These are phyloP conservation scores for Copidosoma aretas DNA, from an alignment of 2,888 invertebrate species.

Conservation along the genomic window DNA sequence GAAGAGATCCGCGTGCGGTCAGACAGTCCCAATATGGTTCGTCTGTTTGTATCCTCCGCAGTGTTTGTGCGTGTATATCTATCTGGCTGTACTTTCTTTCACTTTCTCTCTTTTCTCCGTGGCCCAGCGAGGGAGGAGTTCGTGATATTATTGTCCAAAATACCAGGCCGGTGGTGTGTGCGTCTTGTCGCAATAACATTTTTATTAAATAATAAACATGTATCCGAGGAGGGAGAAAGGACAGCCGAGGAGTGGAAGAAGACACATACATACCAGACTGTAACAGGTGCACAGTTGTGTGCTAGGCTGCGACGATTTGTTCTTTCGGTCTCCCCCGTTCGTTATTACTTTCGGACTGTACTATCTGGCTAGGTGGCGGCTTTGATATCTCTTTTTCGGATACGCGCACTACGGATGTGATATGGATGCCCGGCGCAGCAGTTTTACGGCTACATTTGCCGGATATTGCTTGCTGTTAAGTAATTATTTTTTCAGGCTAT, in stretches of 20 bases:
- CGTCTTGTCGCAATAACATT: conserved; percentile 51
- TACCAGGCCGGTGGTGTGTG: conserved; percentile 15
- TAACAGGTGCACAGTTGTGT: background rate
- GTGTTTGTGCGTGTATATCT: background rate
- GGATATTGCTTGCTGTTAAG: conserved; percentile 20
- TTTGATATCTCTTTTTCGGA: conserved; percentile 36
- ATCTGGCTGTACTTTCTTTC: background rate
- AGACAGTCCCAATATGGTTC: conserved; percentile 51
- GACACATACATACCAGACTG: conserved; percentile 11
- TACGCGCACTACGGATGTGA: background rate
- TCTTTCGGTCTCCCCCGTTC: conserved; percentile 14
- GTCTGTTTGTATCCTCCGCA: conserved; percentile 45
- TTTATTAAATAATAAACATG: conserved; percentile 54
- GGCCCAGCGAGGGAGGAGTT: background rate
- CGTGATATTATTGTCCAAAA: conserved; percentile 30
- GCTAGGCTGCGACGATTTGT: conserved; percentile 32
- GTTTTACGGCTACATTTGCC: conserved; percentile 23
- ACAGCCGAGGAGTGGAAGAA: conserved; percentile 2
- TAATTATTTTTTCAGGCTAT: conserved; percentile 19
- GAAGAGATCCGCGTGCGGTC: conserved; percentile 20
- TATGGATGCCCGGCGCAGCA: background rate
- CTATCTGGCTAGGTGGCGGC: conserved; percentile 15
- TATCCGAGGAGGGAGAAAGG: conserved; percentile 12
- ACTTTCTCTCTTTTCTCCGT: background rate
- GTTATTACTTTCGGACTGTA: conserved; percentile 30